Base-by-base conservation (phyloP, 2,113 vertebrate genomes). In the Prionailurus viverrinus region DNA sequence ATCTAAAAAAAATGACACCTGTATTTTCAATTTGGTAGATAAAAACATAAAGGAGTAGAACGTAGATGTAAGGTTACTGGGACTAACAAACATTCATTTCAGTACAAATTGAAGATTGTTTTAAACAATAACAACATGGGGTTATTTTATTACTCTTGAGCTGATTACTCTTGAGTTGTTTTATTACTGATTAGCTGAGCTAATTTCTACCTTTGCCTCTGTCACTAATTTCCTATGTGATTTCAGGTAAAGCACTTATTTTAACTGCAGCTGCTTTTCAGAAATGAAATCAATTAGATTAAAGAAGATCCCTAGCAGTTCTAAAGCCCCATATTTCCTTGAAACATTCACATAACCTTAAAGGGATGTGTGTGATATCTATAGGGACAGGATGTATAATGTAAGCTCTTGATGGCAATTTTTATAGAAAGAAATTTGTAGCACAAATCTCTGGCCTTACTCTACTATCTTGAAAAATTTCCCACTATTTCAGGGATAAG, bases 251-350 rank as follows among this genome's bases (percentile, higher is more conserved):
- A 51, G 39, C 41, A 86, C 7, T 80, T 80, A 71, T 48, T 83
- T 80, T 58, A 78, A 73, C 23, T 78, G 89, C 16, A 90, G 6
- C 7, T 90, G 89, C 36, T 95, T 73, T 58, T 68, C 11, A 41
- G 21, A 96, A 81, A 91, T 61, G 4, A 89, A 66, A n/a, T 68
- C 25, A 96, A 61, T 16, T 36, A 71, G 65, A 53, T 89, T 86
- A 76, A 51, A 29, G 48, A 93, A 73, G 33, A 33, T 83, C 5
- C 19, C 3, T 58, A 45, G 23, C 45, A 90, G 11, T 80, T 78
- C 18, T 73, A 78, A 83, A 87, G 41, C 13, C 2, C n/a, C 10
- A 9, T 15, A 29, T 76, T 82, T 95, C 31, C 51, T 73, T 73
- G 31, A 82, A 90, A 73, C 21, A 15, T 87, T 71, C 48, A 61